A percentile compares a stretch with the other conserved stretches of the same genome.
These are phyloP conservation scores for Meteorus colon DNA, from an alignment of 2,888 invertebrate species.

Conservation along the genomic window DNA sequence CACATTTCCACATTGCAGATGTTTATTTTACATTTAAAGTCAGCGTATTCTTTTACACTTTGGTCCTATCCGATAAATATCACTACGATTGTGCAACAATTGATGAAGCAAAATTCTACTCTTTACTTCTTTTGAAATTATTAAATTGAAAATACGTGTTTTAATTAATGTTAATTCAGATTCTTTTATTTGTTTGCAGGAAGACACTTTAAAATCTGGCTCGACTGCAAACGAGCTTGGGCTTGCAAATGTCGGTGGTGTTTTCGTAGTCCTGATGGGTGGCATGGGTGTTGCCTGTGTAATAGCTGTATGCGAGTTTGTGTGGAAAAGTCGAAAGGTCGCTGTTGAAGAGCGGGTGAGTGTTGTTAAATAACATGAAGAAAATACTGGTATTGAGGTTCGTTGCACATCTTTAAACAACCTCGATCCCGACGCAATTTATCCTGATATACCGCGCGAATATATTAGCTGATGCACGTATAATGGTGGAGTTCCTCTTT, in stretches of 20 bases:
- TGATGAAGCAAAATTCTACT: not conserved
- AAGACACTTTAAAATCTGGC: slow-evolving; percentile 88
- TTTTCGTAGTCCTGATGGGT: slow-evolving; percentile 95
- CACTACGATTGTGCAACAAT: not conserved
- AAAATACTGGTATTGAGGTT: slow-evolving; percentile 54
- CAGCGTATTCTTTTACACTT: not conserved
- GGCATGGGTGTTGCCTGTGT: slow-evolving; percentile 94
- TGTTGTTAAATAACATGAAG: slow-evolving; percentile 64
- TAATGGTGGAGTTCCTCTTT: slow-evolving; percentile 68
- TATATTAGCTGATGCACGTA: slow-evolving; percentile 68
- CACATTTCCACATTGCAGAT: not conserved
- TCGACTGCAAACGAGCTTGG: slow-evolving; percentile 92
- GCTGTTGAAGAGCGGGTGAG: slow-evolving; percentile 93
- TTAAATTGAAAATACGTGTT: not conserved
- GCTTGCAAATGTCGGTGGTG: slow-evolving; percentile 95
- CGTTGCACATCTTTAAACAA: slow-evolving; percentile 55
- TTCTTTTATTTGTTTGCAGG: slow-evolving; percentile 74
- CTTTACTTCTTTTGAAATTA: not conserved
- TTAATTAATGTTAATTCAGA: not conserved
- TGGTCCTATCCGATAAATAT: not conserved
- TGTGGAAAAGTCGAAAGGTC: slow-evolving; percentile 95
- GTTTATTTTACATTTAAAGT: not conserved
- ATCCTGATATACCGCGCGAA: slow-evolving; percentile 65
- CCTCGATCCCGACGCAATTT: slow-evolving; percentile 66
- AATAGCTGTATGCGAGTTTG: slow-evolving; percentile 95